Evolutionary conservation across 2,797 vertebrate species (phyloP).

Genomic region (Platalea minor): DNA sequence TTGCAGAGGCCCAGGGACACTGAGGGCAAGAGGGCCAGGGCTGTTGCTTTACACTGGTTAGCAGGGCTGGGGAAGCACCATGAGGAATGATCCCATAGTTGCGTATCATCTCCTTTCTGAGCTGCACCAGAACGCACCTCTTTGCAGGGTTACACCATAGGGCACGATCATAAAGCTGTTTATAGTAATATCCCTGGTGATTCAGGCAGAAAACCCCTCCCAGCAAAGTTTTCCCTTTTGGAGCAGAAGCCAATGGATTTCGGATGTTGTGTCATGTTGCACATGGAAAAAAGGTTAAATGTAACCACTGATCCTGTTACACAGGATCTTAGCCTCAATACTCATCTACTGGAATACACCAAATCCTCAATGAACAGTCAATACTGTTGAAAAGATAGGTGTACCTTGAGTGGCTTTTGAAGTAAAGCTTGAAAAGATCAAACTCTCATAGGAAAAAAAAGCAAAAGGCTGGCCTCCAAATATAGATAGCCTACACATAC

Average conservation of each 20-base stretch:
- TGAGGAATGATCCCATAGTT: background rate
- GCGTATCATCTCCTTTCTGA: background rate
- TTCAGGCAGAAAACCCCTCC: background rate
- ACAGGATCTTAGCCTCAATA: background rate
- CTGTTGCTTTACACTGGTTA: background rate
- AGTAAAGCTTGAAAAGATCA: background rate
- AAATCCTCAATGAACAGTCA: background rate
- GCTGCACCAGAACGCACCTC: background rate
- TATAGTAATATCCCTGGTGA: background rate
- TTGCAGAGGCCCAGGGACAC: background rate
- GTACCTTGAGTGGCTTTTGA: background rate
- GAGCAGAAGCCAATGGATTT: background rate
- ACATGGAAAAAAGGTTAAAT: background rate
- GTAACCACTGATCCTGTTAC: background rate
- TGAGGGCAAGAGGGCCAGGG: background rate
- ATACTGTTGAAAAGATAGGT: background rate
- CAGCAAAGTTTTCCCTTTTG: background rate
- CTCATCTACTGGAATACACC: background rate
- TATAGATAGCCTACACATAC: background rate
- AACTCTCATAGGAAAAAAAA: background rate
- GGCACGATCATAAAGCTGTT: background rate
- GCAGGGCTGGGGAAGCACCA: background rate
- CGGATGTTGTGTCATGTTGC: fast-evolving
- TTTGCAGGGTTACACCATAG: background rate
- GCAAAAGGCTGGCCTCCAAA: background rate